Conservation (phyloP, 2,797 vertebrate genomes). For the Benthosema pterotum region DNA sequence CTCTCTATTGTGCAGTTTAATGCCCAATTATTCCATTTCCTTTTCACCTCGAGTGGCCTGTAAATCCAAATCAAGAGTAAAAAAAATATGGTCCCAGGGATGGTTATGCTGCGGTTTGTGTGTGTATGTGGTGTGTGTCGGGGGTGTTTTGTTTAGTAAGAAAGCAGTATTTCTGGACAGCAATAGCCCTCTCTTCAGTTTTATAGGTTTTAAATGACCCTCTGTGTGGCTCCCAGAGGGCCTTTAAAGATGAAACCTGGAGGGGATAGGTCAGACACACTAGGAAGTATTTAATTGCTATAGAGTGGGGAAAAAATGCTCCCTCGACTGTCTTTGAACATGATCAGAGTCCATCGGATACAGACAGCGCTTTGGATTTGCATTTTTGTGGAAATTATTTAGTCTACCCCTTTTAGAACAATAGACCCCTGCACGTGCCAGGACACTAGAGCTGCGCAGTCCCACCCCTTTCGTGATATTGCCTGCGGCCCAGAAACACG, state of each 20-base stretch:
- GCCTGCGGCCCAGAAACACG: too few species aligned
- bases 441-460: too few species aligned
- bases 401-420: too few species aligned
- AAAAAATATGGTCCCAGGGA: conserved; percentile 11
- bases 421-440: too few species aligned
- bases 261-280: conserved; percentile 15
- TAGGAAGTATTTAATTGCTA: conserved; percentile 11
- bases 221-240: conserved; percentile 34
- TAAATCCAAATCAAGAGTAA: conserved; percentile 48
- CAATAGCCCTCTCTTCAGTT: conserved; percentile 34
- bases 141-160: conserved; percentile 50
- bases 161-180: conserved; percentile 51
- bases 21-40: conserved; percentile 29
- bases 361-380: too few species aligned
- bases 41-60: conserved; percentile 38
- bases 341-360: not conserved
- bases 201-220: conserved; percentile 56
- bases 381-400: too few species aligned
- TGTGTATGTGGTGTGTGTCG: conserved; percentile 37
- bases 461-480: too few species aligned
- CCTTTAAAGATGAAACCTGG: conserved; percentile 30
- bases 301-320: not conserved
- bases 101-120: conserved; percentile 44
- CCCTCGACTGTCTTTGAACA: not conserved
- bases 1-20: conserved; percentile 30